phyloP scores from a whole-genome alignment of 2,888 invertebrate genomes.

The Laspeyria flexula region DNA sequence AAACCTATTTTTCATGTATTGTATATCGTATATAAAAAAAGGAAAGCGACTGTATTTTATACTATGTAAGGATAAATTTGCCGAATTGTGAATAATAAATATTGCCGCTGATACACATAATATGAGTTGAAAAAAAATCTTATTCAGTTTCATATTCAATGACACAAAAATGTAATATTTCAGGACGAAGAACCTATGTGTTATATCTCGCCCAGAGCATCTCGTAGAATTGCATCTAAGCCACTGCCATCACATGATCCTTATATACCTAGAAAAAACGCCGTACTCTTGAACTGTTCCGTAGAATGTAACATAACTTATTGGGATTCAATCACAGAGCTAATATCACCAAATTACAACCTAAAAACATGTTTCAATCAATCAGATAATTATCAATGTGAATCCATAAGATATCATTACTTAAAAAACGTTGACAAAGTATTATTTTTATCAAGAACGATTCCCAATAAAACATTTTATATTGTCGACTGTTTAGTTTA shows the following conservation, averaged over 20 bases:
- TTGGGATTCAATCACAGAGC: slow-evolving; percentile 63
- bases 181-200: slow-evolving; percentile 64
- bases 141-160: no score
- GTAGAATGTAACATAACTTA: slow-evolving; percentile 55
- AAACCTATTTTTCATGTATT: no score
- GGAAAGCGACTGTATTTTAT: no score
- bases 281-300: slow-evolving; percentile 65
- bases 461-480: slow-evolving; percentile 66
- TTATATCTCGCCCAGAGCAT: slow-evolving; percentile 40
- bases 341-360: slow-evolving; percentile 52
- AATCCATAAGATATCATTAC: slow-evolving; percentile 63
- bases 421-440: slow-evolving; percentile 73
- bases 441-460: slow-evolving; percentile 63
- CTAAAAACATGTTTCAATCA: slow-evolving; percentile 61
- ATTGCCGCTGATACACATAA: no score
- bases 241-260: slow-evolving; percentile 70
- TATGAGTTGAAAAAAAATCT: no score
- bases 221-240: slow-evolving; percentile 46
- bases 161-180: no score
- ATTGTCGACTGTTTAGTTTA: slow-evolving; percentile 75
- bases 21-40: no score
- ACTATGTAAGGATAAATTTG: no score
- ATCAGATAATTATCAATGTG: slow-evolving; percentile 57
- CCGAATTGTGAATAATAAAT: no score
- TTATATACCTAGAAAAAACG: slow-evolving; percentile 65